Evolutionary conservation across 2,797 vertebrate species (phyloP).

Genomic region (Aldrovandia affinis): DNA sequence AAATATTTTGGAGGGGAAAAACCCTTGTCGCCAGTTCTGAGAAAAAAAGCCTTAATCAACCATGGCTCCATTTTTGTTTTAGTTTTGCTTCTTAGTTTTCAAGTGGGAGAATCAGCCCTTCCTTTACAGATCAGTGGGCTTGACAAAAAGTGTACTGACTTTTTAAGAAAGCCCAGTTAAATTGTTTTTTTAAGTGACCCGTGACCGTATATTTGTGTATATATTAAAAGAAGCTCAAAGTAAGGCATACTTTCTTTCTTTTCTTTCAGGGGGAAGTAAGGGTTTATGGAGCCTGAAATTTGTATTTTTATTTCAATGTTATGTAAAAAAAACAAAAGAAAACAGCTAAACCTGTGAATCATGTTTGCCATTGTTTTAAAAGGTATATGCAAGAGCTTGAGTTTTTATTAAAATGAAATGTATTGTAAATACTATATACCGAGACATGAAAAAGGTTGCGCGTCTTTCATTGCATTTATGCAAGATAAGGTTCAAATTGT

Average conservation of each 20-base stretch:
- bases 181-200: slow-evolving; percentile 48
- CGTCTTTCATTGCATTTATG: slow-evolving; percentile 48
- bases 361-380: slow-evolving; percentile 52
- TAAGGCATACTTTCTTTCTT: background rate
- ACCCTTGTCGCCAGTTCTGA: slow-evolving; percentile 51
- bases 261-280: slow-evolving; percentile 19
- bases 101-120: slow-evolving; percentile 36
- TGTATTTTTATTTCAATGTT: slow-evolving; percentile 54
- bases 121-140: slow-evolving; percentile 1
- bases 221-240: background rate
- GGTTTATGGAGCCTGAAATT: slow-evolving; percentile 48
- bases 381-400: slow-evolving; percentile 61
- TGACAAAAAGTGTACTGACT: slow-evolving; percentile 15
- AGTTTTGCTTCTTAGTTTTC: slow-evolving; percentile 53
- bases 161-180: slow-evolving; percentile 42
- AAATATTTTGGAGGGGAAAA: slow-evolving; percentile 45
- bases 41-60: slow-evolving; percentile 65
- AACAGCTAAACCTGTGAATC: slow-evolving; percentile 53
- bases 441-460: slow-evolving; percentile 37
- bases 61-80: slow-evolving; percentile 52
- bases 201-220: slow-evolving; percentile 2
- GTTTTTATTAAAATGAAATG: slow-evolving; percentile 45
- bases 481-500: slow-evolving; percentile 21
- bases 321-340: slow-evolving; percentile 56
- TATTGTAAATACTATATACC: slow-evolving; percentile 46